These are phyloP conservation scores for Pedetes capensis DNA, from an alignment of 2,113 vertebrate species.

Conservation along the genomic window DNA sequence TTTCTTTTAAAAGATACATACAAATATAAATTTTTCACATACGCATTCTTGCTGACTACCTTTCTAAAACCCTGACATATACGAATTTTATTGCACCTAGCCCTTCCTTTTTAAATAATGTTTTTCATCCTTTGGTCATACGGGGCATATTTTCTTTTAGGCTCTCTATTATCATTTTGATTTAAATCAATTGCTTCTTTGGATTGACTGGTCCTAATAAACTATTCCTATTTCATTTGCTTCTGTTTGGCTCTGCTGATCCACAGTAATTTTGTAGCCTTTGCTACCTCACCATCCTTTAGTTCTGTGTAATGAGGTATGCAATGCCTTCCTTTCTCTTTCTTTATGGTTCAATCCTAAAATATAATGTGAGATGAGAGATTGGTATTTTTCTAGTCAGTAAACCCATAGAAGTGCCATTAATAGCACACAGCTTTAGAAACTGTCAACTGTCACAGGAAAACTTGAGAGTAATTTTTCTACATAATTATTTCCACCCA, in stretches of 20 bases:
- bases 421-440: slow-evolving; percentile 21
- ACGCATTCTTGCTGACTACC: neutral
- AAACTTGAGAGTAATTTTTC: slow-evolving; percentile 26
- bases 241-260: slow-evolving; percentile 52
- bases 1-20: neutral
- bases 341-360: slow-evolving; percentile 18
- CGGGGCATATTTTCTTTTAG: slow-evolving; percentile 5
- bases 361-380: slow-evolving; percentile 36
- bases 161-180: slow-evolving; percentile 51
- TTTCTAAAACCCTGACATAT: neutral
- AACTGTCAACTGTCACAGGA: slow-evolving; percentile 30
- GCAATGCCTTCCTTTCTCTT: slow-evolving; percentile 3
- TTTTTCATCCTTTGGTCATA: neutral
- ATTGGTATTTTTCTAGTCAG: slow-evolving; percentile 50
- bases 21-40: neutral
- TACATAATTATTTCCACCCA: neutral
- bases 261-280: slow-evolving; percentile 50
- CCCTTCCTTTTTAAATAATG: neutral
- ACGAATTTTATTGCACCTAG: neutral
- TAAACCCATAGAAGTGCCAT: slow-evolving; percentile 8
- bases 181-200: slow-evolving; percentile 55
- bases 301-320: slow-evolving; percentile 64
- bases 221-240: slow-evolving; percentile 52
- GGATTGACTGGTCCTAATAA: slow-evolving; percentile 53
- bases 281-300: slow-evolving; percentile 18